Percentiles rank a stretch among this genome's conserved stretches.
phyloP scores from a whole-genome alignment of 2,113 vertebrate species.

The Phoenicopterus ruber region DNA sequence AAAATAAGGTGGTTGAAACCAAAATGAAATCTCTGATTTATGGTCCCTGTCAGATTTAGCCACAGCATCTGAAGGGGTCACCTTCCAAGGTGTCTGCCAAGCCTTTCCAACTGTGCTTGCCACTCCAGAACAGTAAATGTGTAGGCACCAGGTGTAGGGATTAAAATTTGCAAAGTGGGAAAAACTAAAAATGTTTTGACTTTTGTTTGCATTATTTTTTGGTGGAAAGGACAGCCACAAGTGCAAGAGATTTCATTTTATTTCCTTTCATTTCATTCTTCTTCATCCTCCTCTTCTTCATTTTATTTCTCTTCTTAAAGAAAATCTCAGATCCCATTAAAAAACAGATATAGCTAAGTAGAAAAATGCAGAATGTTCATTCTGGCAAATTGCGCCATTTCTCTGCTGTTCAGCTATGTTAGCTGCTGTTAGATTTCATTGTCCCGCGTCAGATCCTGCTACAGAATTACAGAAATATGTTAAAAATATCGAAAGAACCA shows the following conservation, averaged over 20 bases:
- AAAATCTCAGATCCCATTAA: not conserved
- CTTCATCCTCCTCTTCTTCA: not conserved
- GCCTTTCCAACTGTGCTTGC: not conserved
- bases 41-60: not conserved
- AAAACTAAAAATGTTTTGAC: not conserved
- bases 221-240: not conserved
- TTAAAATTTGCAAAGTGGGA: not conserved
- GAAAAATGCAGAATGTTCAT: not conserved
- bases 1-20: not conserved
- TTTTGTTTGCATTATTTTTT: not conserved
- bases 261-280: not conserved
- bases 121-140: not conserved
- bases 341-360: not conserved
- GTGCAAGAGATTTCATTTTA: not conserved
- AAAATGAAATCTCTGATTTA: not conserved
- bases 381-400: not conserved
- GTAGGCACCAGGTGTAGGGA: not conserved
- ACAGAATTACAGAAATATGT: not conserved
- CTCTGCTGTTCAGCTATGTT: not conserved
- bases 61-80: not conserved
- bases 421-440: not conserved
- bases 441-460: not conserved
- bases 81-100: not conserved
- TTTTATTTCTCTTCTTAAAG: not conserved
- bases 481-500: not conserved